phyloP scores from a whole-genome alignment of 1,140 invertebrate species.

The Hypsibius dujardini region DNA sequence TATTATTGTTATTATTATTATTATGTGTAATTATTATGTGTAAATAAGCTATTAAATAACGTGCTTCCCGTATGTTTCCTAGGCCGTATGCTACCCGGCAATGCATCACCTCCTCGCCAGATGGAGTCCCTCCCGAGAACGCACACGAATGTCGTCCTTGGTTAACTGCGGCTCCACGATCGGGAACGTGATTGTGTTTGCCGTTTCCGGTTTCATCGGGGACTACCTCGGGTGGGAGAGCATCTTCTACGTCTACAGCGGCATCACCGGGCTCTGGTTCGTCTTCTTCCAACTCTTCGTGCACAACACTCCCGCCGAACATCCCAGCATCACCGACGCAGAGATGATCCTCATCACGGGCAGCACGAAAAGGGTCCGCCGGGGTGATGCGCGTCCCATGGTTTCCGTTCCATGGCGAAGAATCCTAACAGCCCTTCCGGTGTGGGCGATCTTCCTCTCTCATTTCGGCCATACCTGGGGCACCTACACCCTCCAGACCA shows the following conservation, averaged over 20 bases:
- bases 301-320: constrained; percentile 41
- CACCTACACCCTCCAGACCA: constrained; percentile 31
- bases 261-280: constrained; percentile 59
- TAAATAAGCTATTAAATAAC: not conserved
- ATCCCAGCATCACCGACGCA: constrained; percentile 13
- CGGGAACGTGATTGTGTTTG: not conserved
- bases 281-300: constrained; percentile 62
- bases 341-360: constrained; percentile 3
- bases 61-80: not conserved
- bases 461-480: constrained; percentile 83
- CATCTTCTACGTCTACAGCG: constrained; percentile 64
- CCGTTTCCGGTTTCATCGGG: not conserved
- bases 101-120: not conserved
- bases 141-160: not conserved
- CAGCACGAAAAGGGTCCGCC: not conserved
- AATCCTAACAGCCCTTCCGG: constrained; percentile 59
- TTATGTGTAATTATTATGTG: not conserved
- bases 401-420: constrained; percentile 41
- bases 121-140: not conserved
- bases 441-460: constrained; percentile 72
- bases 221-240: constrained; percentile 49
- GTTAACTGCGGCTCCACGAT: not conserved
- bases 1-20: not conserved
- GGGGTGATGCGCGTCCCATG: not conserved
- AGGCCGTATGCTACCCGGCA: not conserved